These are phyloP conservation scores for Acanthornis magna DNA, from an alignment of 2,797 vertebrate genomes.

Conservation along the genomic window DNA sequence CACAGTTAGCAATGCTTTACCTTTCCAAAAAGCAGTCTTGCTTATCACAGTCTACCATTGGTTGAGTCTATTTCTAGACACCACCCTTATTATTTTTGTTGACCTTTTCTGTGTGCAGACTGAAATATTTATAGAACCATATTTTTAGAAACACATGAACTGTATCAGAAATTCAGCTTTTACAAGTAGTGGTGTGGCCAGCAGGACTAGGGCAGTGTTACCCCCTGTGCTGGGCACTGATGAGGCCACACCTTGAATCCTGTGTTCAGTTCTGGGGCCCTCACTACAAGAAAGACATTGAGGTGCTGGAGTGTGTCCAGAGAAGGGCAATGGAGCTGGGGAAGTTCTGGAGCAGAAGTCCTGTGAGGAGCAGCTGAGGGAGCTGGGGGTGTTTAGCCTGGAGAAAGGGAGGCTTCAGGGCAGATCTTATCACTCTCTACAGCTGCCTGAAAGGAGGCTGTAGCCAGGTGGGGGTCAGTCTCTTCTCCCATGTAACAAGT, in stretches of 20 bases:
- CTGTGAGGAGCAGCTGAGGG: background rate
- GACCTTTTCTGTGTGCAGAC: background rate
- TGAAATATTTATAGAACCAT: background rate
- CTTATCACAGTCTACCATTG: background rate
- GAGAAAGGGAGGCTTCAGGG: background rate
- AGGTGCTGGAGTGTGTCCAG: background rate
- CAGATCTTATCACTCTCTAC: background rate
- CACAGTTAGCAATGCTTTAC: background rate
- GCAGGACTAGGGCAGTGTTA: background rate
- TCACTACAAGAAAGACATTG: background rate
- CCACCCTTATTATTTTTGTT: background rate
- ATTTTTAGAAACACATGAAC: background rate
- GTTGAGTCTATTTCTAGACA: background rate
- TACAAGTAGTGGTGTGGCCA: background rate
- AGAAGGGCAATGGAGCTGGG: background rate
- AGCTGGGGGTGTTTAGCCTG: background rate
- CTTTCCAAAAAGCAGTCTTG: background rate
- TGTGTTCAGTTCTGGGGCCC: background rate
- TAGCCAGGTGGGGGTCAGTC: rapidly evolving
- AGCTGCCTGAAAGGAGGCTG: background rate
- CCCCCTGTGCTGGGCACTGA: background rate
- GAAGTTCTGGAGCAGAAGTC: background rate
- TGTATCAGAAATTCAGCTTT: background rate
- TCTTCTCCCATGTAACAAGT: background rate
- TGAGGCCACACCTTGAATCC: background rate